A percentile compares a stretch with the other conserved stretches of the same genome.
Conservation (phyloP, 2,797 vertebrate species). For the Clarias fuscus region DNA sequence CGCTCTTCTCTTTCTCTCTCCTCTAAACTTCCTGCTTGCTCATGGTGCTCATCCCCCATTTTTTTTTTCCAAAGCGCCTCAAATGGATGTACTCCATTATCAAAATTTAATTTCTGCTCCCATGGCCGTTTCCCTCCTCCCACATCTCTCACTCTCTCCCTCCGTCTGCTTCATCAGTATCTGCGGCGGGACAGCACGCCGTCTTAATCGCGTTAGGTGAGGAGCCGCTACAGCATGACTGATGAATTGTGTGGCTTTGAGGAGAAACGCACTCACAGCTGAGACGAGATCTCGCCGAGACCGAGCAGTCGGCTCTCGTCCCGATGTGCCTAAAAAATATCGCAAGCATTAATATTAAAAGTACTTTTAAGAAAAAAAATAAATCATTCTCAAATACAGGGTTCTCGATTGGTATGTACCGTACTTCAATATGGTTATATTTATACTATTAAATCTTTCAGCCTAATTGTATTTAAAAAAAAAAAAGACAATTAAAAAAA, state of each 20-base stretch:
- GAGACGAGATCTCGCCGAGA: background rate
- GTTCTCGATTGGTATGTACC: background rate
- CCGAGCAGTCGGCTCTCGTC: no score
- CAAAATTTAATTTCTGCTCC: slow-evolving; percentile 56
- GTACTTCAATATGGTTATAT: background rate
- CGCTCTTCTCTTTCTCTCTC: background rate
- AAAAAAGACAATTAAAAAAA: background rate
- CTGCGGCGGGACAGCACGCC: slow-evolving; percentile 43
- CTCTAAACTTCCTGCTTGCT: slow-evolving; percentile 35
- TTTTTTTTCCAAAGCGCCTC: slow-evolving; percentile 38
- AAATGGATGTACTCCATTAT: slow-evolving; percentile 60
- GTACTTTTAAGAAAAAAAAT: background rate
- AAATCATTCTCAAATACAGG: background rate
- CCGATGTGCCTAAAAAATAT: background rate
- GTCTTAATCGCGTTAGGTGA: slow-evolving; percentile 57
- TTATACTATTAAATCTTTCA: no score
- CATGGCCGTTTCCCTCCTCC: slow-evolving; percentile 25
- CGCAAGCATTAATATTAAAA: background rate
- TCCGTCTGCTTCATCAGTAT: slow-evolving; percentile 53
- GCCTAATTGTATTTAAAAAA: background rate
- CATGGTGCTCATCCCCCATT: background rate
- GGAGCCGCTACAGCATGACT: slow-evolving; percentile 42
- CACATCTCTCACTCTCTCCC: slow-evolving; percentile 33
- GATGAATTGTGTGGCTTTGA: slow-evolving; percentile 40
- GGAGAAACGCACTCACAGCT: slow-evolving; percentile 1